phyloP scores from a whole-genome alignment of 2,797 vertebrate species.

The Liasis olivaceus region DNA sequence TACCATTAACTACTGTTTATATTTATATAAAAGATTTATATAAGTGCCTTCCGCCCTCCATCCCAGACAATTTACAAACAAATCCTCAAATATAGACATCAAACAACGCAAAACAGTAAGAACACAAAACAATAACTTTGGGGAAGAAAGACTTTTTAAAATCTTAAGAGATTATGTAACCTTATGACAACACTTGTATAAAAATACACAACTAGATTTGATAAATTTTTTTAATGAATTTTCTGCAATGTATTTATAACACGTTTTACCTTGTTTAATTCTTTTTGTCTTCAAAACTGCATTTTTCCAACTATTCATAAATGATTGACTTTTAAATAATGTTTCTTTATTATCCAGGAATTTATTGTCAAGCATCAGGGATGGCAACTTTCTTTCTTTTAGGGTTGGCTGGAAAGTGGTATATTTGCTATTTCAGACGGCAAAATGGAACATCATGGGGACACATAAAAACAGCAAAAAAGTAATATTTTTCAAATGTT shows the following conservation, averaged over 20 bases:
- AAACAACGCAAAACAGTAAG: not conserved
- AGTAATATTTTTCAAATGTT: not conserved
- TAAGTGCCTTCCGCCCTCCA: not conserved
- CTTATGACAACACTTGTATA: not conserved
- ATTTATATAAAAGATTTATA: not conserved
- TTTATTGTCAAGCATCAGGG: not conserved
- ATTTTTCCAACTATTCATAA: conserved; percentile 20
- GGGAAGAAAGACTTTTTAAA: not conserved
- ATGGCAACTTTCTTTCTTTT: conserved; percentile 31
- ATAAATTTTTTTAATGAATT: not conserved
- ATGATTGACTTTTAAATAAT: not conserved
- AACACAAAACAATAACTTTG: not conserved
- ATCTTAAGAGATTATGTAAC: not conserved
- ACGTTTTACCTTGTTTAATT: conserved; percentile 24
- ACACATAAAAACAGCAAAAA: not conserved
- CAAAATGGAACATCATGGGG: not conserved
- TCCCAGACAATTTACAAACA: not conserved
- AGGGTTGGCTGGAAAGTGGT: not conserved
- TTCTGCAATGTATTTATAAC: not conserved
- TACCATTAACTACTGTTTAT: not conserved
- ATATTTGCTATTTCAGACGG: not conserved
- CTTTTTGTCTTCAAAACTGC: conserved; percentile 19
- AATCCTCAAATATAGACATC: not conserved
- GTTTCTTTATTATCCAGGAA: conserved; percentile 3
- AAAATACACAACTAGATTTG: not conserved